Base-by-base conservation (phyloP, 2,888 invertebrate genomes). In the Anarsia innoxiella region DNA sequence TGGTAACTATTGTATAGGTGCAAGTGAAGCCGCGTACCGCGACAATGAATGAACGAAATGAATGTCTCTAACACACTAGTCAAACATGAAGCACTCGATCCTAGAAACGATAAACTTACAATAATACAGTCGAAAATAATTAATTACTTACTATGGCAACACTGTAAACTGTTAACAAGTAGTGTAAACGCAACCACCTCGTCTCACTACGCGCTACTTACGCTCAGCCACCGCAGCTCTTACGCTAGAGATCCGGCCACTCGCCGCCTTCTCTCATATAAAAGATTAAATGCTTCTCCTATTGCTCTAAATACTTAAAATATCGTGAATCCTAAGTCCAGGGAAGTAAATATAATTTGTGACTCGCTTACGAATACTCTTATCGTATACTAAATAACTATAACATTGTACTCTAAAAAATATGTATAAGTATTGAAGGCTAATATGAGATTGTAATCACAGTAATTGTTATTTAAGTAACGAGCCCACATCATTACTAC, bases 361-460 rank as follows among this genome's bases (percentile, higher is more conserved):
- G 83, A 82, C 73, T 79, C 74, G 66, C 82, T 83, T 84, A 83
- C 56, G 60, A 68, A 55, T 77, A 74, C 56, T 56, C 79, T 80
- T 82, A 82, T 64, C 54, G 66, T 73, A 74, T 73, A 82, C 79
- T 82, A 83, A 77, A 80, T 82, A 80, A 80, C 80, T 79, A 78
- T 83, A 83, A 84, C 80, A 83, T 84, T 83, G 82, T 84, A 83
- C 83, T 83, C 83, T 83, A 82, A 82, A 84, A 83, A 82, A 83
- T 83, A 83, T 83, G 83, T 83, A 83, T 83, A 82, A 83, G 82
- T 82, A 80, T 82, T 75, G 83, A 84, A 84, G 83, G 83, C 83
- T 84, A 83, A 77, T 76, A 76, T 80, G 79, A 82, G 79, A 82
- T 77, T 83, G 73, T 76, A 80, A 84, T 84, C 83, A 84, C 83